Evolutionary conservation across 2,113 vertebrate species (phyloP), one percentile per base, ranked within the genome.

Genomic region (Nothocercus julius): DNA sequence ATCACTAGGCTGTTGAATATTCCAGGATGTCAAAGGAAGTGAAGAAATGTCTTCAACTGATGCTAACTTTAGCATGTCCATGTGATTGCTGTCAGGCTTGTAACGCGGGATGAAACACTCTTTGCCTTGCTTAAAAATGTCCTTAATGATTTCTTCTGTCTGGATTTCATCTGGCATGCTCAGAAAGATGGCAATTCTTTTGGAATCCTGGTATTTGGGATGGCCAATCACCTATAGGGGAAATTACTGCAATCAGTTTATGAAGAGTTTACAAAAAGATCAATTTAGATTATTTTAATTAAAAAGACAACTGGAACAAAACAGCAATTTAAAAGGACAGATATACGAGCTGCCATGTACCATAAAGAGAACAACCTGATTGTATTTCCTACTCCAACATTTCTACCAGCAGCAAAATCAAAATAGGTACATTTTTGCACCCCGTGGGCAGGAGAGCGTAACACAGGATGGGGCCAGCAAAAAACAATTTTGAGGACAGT

Each of bases 51-150:
- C 99, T 81, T 98, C 97, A 36, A 97, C 70, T 30, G 98, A 98
- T 15, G 54, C 78, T 11, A 99, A 93, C 64, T 96, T 98, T 82
- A 99, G 83, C 99, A 99, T 99, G 95, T 99, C 99, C 99, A 99
- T 99, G 74, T 98, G 98, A 81, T 45, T 98, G 96, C 98, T 98
- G 73, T 95, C 80, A 63, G 93, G 87, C 54, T 96, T 97, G 91
- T 99, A 99, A 76, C 96, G 98, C 18, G 99, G 99, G 88, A 99
- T 98, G 87, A 99, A 99, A 96, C 99, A 99, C 89, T 97, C 97
- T 91, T 99, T 99, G 8, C 98, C 98, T 76, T 78, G 85, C 44
- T 85, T 98, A 38, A 99, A 99, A 44, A 98, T 95, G 88, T 99
- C 97, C 82, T 95, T 96, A 87, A 99, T 97, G 91, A 99, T 98